Base-by-base conservation (phyloP, 2,797 vertebrate genomes). In the Pteropus rufus region DNA sequence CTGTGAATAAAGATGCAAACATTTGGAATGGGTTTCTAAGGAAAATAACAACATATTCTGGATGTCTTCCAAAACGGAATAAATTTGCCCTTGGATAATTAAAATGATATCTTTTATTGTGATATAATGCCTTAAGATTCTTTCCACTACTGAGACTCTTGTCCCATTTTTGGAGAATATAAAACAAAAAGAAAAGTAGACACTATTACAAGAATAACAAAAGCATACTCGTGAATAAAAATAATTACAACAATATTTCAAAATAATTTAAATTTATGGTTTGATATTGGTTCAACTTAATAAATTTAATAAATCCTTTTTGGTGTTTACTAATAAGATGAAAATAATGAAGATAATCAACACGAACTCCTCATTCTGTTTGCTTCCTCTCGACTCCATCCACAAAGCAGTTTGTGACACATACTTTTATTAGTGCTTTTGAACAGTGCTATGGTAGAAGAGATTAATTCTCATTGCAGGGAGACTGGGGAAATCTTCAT, bases 151-250 rank as follows among this genome's bases (percentile, higher is more conserved):
- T 89, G 46, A 73, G 67, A 62, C 62, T 62, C 36, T 89, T 65
- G 34, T 60, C 46, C n/a, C 16, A 56, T 41, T 65, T 75, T 79
- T 80, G 11, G 21, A 75, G 34, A 84, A 88, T 64, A 49, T 16
- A 58, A 49, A 49, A 52, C 19, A 29, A 44, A 36, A 41, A 34
- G 39, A 75, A 92, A 56, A 87, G n/a, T 65, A 65, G 46, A 77
- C 8, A 70, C 65, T 73, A 77, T 58, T 67, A 24, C 24, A 82
- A 90, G 77, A 92, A 79, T 26, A 52, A 93, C 26, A 76, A 76
- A 58, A 65, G 62, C 85, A 44, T 4, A 76, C 34, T 93, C 72
- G 81, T 39, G 83, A 91, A 82, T 88, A 29, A 82, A 92, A 97
- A 81, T n/a, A 65, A 67, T 79, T 39, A 72, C 12, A 54, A 65